Conservation (phyloP, 2,888 invertebrate species). For the Eueremaeus valkanovi region DNA sequence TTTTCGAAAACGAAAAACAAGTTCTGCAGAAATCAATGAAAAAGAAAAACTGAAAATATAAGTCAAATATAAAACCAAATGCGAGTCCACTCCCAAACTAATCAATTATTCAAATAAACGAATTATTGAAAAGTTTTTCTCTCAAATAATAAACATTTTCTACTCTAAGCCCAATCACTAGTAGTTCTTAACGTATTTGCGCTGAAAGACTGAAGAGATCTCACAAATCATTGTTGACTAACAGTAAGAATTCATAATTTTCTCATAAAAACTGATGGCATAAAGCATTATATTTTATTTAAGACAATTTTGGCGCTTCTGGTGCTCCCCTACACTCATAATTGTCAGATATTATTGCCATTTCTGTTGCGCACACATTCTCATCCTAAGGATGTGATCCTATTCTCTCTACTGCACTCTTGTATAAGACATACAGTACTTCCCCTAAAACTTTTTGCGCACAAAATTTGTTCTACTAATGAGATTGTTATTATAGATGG, state of each 20-base stretch:
- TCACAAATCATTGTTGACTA: not conserved
- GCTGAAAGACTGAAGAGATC: not conserved
- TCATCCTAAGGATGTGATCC: too few species aligned
- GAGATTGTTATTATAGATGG: slow-evolving; percentile 20
- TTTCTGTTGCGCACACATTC: too few species aligned
- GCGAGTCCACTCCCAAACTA: not conserved
- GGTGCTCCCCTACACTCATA: not conserved
- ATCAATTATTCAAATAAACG: slow-evolving; percentile 11
- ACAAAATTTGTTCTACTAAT: not conserved
- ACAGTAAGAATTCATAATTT: slow-evolving; percentile 14
- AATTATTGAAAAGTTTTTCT: not conserved
- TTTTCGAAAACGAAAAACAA: not conserved
- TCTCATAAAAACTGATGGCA: slow-evolving; percentile 11
- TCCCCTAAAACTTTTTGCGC: not conserved
- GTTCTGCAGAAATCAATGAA: not conserved
- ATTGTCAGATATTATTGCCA: not conserved
- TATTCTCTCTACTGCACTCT: too few species aligned
- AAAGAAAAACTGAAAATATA: not conserved
- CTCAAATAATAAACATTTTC: not conserved
- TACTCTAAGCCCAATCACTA: not conserved
- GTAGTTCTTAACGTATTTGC: too few species aligned
- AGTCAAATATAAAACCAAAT: not conserved
- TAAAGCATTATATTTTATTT: not conserved
- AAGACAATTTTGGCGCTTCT: not conserved
- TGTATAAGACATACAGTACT: not conserved